Base-by-base conservation (phyloP, 2,113 vertebrate species). In the Sinocyclocheilus maitianheensis region DNA sequence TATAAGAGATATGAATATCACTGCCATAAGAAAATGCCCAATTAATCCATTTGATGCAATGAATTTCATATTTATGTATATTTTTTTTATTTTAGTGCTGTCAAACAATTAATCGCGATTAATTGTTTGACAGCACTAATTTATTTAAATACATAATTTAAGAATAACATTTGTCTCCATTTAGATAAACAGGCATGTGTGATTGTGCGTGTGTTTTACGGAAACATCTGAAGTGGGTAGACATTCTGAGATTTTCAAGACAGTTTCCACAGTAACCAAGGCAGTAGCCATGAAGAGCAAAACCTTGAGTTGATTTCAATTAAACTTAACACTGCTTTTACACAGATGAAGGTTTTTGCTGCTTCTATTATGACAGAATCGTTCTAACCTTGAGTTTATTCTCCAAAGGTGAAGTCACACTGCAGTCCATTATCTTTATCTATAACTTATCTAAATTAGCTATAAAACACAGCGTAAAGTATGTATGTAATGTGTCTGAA, bases 231-330 rank as follows among this genome's bases (percentile, higher is more conserved):
- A 81, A 46, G 60, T 81, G 13, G 37, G 58, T 60, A 76, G 55
- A 75, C 48, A 8, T 51, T 51, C 11, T 1, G 22, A 37, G 24
- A 46, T 60, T 80, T 55, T 80, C 48, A 40, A 65, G 30, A 22
- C 84, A 72, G 65, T 85, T 85, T 46, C 76, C 77, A 69, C 34
- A 72, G 77, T 85, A 85, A 85, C 77, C 76, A 69, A 43, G 22
- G 48, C 62, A 53, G 84, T 67, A 43, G 51, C 76, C 84, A 79
- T 40, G 46, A 65, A 43, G 40, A 74, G 65, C 16, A 18, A 79
- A 85, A 72, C 84, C 84, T 80, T 85, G 77, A 80, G 77, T 60
- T 14, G 46, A 43, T 85, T 69, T 30, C 24, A 62, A 30, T 60
- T 3, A 79, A 69, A 26, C 43, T 67, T 48, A 55, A 34, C 81